These are phyloP conservation scores for Lepisosteus osseus DNA, from an alignment of 2,113 vertebrate genomes.

Conservation along the genomic window DNA sequence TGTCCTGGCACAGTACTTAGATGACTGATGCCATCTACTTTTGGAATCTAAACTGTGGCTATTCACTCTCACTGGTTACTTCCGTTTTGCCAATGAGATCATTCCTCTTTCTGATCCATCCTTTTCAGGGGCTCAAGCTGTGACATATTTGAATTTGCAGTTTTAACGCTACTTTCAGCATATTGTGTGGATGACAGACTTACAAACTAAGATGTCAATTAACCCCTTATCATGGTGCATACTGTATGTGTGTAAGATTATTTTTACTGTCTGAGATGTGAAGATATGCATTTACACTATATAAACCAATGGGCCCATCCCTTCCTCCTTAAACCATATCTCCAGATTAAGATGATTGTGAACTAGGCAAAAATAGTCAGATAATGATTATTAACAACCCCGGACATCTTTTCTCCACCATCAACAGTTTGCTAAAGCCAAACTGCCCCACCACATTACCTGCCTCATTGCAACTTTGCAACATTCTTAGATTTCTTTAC, in stretches of 20 bases:
- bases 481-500: no score
- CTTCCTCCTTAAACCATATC: no score
- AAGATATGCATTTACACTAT: not conserved
- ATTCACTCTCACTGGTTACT: not conserved
- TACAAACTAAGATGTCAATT: slow-evolving; percentile 34
- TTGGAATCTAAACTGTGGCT: slow-evolving; percentile 3
- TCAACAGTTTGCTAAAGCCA: no score
- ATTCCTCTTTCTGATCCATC: slow-evolving; percentile 27
- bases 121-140: slow-evolving; percentile 24
- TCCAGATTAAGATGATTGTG: no score
- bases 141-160: slow-evolving; percentile 34
- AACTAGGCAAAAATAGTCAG: no score
- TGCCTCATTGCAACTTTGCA: no score
- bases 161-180: slow-evolving; percentile 37
- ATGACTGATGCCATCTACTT: slow-evolving; percentile 17
- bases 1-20: slow-evolving; percentile 25
- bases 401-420: no score
- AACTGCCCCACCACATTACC: no score
- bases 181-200: slow-evolving; percentile 36
- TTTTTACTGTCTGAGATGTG: slow-evolving; percentile 40
- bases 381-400: no score
- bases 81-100: slow-evolving; percentile 14
- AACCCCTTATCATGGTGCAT: slow-evolving; percentile 34
- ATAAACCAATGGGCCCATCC: no score
- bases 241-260: slow-evolving; percentile 40